Conservation (phyloP, 2,113 vertebrate species). For the Vanacampus margaritifer region DNA sequence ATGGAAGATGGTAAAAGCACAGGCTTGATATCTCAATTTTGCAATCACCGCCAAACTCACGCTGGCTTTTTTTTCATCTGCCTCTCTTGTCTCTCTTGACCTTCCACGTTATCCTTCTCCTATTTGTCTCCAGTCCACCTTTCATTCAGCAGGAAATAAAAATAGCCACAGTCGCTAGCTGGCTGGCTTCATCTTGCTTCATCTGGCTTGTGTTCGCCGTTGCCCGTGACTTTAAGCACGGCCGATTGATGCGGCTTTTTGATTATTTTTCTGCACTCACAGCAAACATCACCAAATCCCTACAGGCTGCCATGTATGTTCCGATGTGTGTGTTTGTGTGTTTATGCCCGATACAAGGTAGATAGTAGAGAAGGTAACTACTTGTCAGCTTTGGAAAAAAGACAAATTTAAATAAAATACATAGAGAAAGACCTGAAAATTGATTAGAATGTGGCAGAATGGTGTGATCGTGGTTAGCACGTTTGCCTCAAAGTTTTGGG, state of each 20-base stretch:
- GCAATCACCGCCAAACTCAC: not conserved
- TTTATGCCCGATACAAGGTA: not conserved
- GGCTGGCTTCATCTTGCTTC: not conserved
- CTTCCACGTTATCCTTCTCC: not conserved
- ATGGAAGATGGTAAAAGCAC: not conserved
- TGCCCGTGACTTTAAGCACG: not conserved
- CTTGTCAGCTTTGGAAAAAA: not conserved
- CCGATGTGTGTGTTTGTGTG: not conserved
- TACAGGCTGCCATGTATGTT: not conserved
- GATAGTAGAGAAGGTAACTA: not conserved
- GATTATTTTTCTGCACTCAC: conserved; percentile 4
- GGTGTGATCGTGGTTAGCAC: no score
- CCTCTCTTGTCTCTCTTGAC: conserved; percentile 4
- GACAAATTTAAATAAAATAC: not conserved
- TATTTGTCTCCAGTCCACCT: not conserved
- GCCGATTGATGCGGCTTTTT: not conserved
- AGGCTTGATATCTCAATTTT: not conserved
- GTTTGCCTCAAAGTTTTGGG: no score
- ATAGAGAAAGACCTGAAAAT: no score
- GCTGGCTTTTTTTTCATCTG: not conserved
- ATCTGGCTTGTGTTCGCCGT: not conserved
- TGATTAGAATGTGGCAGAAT: no score
- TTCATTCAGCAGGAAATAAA: not conserved
- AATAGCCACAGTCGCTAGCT: not conserved
- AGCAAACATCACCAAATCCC: not conserved